Conservation (phyloP, 2,888 invertebrate species). For the Scaptomyza parva region DNA sequence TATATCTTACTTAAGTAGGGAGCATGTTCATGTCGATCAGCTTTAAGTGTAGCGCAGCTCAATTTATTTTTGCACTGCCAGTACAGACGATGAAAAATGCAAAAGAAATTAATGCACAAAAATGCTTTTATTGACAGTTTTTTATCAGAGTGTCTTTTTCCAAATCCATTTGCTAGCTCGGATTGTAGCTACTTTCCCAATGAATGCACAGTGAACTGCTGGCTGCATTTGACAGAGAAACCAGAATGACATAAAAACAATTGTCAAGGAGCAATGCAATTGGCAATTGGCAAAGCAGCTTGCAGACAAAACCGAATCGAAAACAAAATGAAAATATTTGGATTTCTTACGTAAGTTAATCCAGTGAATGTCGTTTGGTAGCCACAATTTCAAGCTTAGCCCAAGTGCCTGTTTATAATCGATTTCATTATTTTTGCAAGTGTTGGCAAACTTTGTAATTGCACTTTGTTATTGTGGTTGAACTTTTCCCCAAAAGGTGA, state of each 20-base stretch:
- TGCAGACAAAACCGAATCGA: slow-evolving; percentile 22
- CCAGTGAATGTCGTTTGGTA: slow-evolving; percentile 50
- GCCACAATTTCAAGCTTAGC: slow-evolving; percentile 12
- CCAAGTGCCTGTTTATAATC: slow-evolving; percentile 62
- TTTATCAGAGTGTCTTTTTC: slow-evolving; percentile 33
- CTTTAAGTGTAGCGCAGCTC: neutral
- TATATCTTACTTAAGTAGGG: neutral
- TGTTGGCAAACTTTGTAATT: slow-evolving; percentile 74
- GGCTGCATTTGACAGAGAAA: slow-evolving; percentile 56
- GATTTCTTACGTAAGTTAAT: slow-evolving; percentile 59
- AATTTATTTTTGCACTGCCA: slow-evolving; percentile 21
- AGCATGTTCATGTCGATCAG: neutral
- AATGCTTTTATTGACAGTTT: slow-evolving; percentile 74
- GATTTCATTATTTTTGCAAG: slow-evolving; percentile 73
- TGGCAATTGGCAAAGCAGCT: slow-evolving; percentile 53
- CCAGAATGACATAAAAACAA: slow-evolving; percentile 57
- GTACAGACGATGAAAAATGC: slow-evolving; percentile 39
- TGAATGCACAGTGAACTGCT: slow-evolving; percentile 48
- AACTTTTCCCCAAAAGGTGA: slow-evolving; percentile 64
- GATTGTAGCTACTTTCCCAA: slow-evolving; percentile 48
- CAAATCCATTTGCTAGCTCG: slow-evolving; percentile 9
- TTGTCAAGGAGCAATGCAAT: slow-evolving; percentile 47
- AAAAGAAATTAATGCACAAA: slow-evolving; percentile 66
- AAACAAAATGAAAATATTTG: slow-evolving; percentile 29
- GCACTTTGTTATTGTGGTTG: slow-evolving; percentile 57